Evolutionary conservation across 2,888 invertebrate species (phyloP).

Genomic region (Agrochola litura): DNA sequence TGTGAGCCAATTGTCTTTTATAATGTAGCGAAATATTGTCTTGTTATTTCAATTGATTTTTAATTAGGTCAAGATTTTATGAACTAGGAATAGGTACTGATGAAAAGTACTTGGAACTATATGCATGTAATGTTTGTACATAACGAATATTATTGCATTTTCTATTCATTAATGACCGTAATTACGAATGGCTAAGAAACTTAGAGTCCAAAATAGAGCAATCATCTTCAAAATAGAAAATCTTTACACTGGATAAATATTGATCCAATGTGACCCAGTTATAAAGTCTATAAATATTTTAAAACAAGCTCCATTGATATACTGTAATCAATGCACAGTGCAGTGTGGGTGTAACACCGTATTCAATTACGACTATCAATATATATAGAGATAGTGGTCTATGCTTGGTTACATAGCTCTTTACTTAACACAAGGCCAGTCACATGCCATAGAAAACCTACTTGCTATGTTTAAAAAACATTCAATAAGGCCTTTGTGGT

Average conservation of each 20-base stretch:
- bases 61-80: constrained; percentile 31
- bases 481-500: background rate
- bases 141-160: background rate
- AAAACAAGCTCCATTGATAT: constrained; percentile 23
- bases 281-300: constrained; percentile 44
- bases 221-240: constrained; percentile 13
- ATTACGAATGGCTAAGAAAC: background rate
- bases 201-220: background rate
- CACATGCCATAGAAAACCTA: constrained; percentile 41
- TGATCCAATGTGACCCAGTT: constrained; percentile 41
- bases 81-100: background rate
- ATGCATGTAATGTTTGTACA: background rate
- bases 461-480: constrained; percentile 26
- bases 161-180: background rate
- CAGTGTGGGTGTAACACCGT: constrained; percentile 30
- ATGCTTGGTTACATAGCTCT: constrained; percentile 38
- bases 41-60: constrained; percentile 22
- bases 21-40: constrained; percentile 6
- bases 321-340: constrained; percentile 44
- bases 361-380: constrained; percentile 48
- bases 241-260: constrained; percentile 20
- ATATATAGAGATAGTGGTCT: constrained; percentile 21
- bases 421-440: constrained; percentile 59
- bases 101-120: background rate
- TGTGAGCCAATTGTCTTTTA: background rate